Conservation (phyloP, 2,888 invertebrate genomes). For the Marasmarcha lunaedactyla region DNA sequence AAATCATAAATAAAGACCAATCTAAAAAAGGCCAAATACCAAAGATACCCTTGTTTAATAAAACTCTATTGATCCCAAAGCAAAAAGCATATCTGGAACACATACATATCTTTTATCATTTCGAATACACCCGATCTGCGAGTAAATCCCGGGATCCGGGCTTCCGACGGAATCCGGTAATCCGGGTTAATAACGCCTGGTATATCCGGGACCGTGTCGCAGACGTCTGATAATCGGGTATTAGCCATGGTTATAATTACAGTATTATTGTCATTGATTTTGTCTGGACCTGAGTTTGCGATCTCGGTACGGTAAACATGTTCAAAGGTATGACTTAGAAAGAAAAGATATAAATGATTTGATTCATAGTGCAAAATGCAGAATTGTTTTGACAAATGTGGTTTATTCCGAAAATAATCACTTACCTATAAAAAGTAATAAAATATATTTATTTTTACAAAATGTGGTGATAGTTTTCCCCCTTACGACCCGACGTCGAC, state of each 20-base stretch:
- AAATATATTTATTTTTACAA: no score
- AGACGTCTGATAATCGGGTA: constrained; percentile 51
- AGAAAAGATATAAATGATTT: no score
- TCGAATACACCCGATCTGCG: constrained; percentile 53
- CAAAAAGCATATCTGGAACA: constrained; percentile 22
- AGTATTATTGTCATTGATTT: constrained; percentile 26
- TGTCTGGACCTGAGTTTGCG: neutral
- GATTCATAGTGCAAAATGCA: no score
- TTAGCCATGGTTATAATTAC: constrained; percentile 58
- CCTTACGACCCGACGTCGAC: constrained; percentile 32
- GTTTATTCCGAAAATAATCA: no score
- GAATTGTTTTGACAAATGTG: no score
- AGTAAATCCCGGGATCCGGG: constrained; percentile 67
- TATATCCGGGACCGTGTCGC: constrained; percentile 35
- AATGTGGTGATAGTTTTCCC: constrained; percentile 50
- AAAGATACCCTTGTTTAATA: neutral
- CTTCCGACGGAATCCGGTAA: constrained; percentile 49
- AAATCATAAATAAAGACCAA: no score
- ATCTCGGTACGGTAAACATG: constrained; percentile 2
- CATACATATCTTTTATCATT: constrained; percentile 62
- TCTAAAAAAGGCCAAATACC: constrained; percentile 1
- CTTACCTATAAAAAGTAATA: no score
- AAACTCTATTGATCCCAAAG: constrained; percentile 16
- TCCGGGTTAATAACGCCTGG: constrained; percentile 58
- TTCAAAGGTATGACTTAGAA: constrained; percentile 17